Conservation (phyloP, 2,797 vertebrate genomes). For the Bradypodion pumilum region DNA sequence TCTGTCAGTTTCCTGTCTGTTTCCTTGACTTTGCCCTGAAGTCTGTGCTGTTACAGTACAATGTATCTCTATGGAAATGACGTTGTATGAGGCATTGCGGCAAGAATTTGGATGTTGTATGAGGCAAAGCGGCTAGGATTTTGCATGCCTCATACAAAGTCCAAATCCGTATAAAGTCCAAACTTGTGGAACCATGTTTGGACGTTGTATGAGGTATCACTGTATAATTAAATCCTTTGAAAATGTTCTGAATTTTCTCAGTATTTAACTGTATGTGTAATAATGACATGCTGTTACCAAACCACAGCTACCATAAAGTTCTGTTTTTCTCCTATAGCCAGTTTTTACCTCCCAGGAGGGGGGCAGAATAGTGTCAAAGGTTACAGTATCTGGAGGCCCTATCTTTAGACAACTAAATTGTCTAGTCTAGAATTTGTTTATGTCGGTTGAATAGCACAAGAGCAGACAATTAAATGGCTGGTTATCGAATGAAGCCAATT, state of each 20-base stretch:
- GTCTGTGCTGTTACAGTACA: too few relatives aligned
- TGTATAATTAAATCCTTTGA: not conserved
- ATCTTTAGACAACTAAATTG: conserved; percentile 9
- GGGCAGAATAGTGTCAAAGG: not conserved
- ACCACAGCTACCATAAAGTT: not conserved
- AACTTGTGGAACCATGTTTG: too few relatives aligned
- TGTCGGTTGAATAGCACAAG: not conserved
- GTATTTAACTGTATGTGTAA: not conserved
- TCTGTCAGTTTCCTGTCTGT: too few relatives aligned
- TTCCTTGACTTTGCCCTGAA: too few relatives aligned
- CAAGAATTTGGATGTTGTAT: too few relatives aligned
- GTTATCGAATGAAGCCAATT: not conserved
- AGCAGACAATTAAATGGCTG: not conserved
- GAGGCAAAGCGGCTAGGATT: too few relatives aligned
- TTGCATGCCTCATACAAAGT: too few relatives aligned
- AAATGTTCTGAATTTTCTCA: not conserved
- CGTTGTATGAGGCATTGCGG: too few relatives aligned
- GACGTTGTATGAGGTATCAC: too few relatives aligned
- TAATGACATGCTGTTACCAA: not conserved
- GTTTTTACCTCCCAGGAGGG: not conserved
- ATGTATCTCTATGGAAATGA: too few relatives aligned
- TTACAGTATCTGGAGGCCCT: not conserved
- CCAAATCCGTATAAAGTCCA: too few relatives aligned
- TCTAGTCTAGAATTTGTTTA: not conserved
- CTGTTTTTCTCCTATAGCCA: not conserved